Evolutionary conservation across 2,113 vertebrate species (phyloP), one percentile per base, ranked within the genome.

Genomic region (Orientallactaga bullata): DNA sequence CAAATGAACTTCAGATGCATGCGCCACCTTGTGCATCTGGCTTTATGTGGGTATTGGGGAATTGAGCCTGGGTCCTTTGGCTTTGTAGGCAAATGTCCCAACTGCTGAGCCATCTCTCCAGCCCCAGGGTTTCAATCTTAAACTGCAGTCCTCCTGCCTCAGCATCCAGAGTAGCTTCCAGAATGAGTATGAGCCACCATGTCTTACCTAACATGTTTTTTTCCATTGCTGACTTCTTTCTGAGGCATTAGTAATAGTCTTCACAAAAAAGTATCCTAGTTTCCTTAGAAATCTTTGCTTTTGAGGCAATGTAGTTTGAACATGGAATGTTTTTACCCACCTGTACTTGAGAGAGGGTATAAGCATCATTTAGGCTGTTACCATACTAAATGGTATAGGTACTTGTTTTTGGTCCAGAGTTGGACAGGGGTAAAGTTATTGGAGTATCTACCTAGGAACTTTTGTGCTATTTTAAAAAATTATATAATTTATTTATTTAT

Each of bases 341-440:
- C 60, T 93, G 82, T 61, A 79, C 68, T 79, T 89, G 77, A 95
- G 60, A 78, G 37, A 71, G n/a, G 91, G 85, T 82, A 69, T 81
- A 97, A 92, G 91, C n/a, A 82, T 93, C 89, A 85, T 93, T 94
- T 97, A 95, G 94, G 92, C 89, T 94, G 39, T 96, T 60, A 28
- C 60, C 88, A 61, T 95, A 76, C 69, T 96, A 91, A 32, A 61
- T 86, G 5, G 35, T 88, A 55, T 84, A 65, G 80, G 9, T 81
- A 96, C 85, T 96, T 97, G 47, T 96, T 85, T 95, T 91, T 96
- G 93, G 69, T 97, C 68, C 96, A 16, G 6, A 76, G 84, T 96
- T 68, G 21, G 82, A 55, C 63, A 93, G 26, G 30, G 32, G 83
- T 89, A 65, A 93, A 96, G 71, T 95, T 97, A 84, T 69, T 72